These are phyloP conservation scores for Hermaeophaga mercurialis DNA, from an alignment of 2,888 invertebrate genomes.

Conservation along the genomic window DNA sequence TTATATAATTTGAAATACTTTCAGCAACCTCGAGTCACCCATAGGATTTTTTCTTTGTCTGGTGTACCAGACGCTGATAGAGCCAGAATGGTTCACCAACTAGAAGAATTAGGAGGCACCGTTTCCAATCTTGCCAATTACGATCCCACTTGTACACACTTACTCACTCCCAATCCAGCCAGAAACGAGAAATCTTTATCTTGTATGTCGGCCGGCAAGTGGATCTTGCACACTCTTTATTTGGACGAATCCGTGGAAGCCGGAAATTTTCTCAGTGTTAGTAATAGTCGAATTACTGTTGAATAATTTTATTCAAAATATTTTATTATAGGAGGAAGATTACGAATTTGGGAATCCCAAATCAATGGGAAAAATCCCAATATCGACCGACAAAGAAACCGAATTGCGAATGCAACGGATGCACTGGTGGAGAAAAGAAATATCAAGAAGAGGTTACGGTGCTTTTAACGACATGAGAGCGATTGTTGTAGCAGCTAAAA, in stretches of 20 bases:
- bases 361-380: slow-evolving; percentile 60
- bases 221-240: slow-evolving; percentile 85
- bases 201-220: slow-evolving; percentile 85
- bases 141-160: slow-evolving; percentile 73
- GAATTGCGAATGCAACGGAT: slow-evolving; percentile 63
- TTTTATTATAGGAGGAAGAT: slow-evolving; percentile 69
- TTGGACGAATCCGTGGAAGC: slow-evolving; percentile 68
- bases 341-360: slow-evolving; percentile 85
- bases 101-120: slow-evolving; percentile 63
- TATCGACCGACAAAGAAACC: slow-evolving; percentile 55
- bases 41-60: slow-evolving; percentile 50
- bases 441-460: slow-evolving; percentile 56
- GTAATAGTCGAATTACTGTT: slow-evolving; percentile 37
- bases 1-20: too few relatives aligned
- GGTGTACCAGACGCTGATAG: slow-evolving; percentile 46
- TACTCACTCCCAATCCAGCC: slow-evolving; percentile 74
- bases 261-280: slow-evolving; percentile 69
- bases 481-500: slow-evolving; percentile 66
- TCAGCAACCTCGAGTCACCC: background rate
- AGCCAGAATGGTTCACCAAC: slow-evolving; percentile 36
- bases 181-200: slow-evolving; percentile 89
- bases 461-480: slow-evolving; percentile 59
- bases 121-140: slow-evolving; percentile 63
- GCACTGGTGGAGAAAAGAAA: slow-evolving; percentile 71
- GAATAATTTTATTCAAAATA: too few relatives aligned